A percentile compares a stretch with the other conserved stretches of the same genome.
These are phyloP conservation scores for Acarapis woodi DNA, from an alignment of 1,140 invertebrate genomes.

Conservation along the genomic window DNA sequence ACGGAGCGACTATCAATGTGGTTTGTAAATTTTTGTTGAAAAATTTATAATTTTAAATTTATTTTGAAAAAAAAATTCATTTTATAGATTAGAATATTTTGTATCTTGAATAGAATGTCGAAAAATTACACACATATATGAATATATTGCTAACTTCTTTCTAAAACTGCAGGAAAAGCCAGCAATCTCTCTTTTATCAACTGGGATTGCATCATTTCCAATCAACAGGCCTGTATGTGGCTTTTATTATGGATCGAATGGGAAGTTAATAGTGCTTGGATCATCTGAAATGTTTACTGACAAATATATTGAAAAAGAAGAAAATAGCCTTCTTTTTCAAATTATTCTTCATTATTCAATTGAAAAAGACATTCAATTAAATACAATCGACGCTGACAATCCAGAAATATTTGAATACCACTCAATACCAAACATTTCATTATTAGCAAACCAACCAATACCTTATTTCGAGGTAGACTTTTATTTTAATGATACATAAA, in stretches of 20 bases:
- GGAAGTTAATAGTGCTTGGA: slow-evolving; percentile 26
- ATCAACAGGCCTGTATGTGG: slow-evolving; percentile 69
- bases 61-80: too few species aligned
- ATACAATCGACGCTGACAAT: slow-evolving; percentile 62
- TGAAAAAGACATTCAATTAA: slow-evolving; percentile 31
- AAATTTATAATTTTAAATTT: too few species aligned
- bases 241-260: slow-evolving; percentile 29
- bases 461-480: too few species aligned
- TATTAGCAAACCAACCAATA: slow-evolving; percentile 47
- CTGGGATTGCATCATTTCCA: slow-evolving; percentile 70
- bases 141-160: too few species aligned
- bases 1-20: slow-evolving; percentile 77
- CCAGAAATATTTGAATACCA: slow-evolving; percentile 80
- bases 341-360: slow-evolving; percentile 57
- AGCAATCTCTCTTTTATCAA: slow-evolving; percentile 56
- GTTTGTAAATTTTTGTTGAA: too few species aligned
- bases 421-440: slow-evolving; percentile 57
- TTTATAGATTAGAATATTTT: too few species aligned
- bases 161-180: too few species aligned
- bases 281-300: slow-evolving; percentile 29
- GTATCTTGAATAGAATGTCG: too few species aligned
- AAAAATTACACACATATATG: too few species aligned
- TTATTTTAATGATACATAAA: too few species aligned
- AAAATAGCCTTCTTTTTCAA: slow-evolving; percentile 45
- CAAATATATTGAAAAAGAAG: slow-evolving; percentile 73